Percentiles rank a stretch among this genome's conserved stretches.
Evolutionary conservation across 2,888 invertebrate species (phyloP).

Genomic region (Aleiodes alternator): DNA sequence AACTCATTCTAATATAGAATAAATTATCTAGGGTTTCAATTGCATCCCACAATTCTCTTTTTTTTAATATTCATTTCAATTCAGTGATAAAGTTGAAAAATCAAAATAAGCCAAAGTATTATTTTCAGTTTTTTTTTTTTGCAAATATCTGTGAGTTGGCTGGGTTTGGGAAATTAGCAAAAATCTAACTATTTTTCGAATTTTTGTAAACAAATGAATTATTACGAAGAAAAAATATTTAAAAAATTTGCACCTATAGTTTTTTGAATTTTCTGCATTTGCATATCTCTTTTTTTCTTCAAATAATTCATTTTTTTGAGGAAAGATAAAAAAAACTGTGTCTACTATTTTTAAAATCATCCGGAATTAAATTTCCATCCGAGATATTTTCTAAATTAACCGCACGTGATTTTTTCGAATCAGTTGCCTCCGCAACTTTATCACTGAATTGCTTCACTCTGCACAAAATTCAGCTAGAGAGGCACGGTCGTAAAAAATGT

Average conservation of each 20-base stretch:
- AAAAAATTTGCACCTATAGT: no score
- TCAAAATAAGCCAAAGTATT: neutral
- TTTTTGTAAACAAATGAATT: no score
- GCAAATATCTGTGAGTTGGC: no score
- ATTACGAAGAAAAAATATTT: neutral
- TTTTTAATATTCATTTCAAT: neutral
- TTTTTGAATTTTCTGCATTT: no score
- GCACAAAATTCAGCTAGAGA: constrained; percentile 58
- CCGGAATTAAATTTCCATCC: neutral
- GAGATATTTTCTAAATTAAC: neutral
- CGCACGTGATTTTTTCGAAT: neutral
- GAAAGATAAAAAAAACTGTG: no score
- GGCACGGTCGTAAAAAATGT: constrained; percentile 54
- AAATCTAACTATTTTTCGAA: neutral
- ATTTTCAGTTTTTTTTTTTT: neutral
- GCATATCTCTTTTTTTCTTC: no score
- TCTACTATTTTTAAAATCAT: no score
- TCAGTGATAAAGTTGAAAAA: neutral
- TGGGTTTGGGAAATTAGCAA: no score
- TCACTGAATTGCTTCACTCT: constrained; percentile 45
- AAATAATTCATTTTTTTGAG: no score
- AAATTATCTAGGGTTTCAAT: constrained; percentile 63
- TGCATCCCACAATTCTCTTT: constrained; percentile 43
- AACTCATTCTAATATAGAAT: constrained; percentile 66
- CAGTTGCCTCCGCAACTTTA: neutral